phyloP scores from a whole-genome alignment of 2,888 invertebrate species.

The Macrostomum cliftonense region DNA sequence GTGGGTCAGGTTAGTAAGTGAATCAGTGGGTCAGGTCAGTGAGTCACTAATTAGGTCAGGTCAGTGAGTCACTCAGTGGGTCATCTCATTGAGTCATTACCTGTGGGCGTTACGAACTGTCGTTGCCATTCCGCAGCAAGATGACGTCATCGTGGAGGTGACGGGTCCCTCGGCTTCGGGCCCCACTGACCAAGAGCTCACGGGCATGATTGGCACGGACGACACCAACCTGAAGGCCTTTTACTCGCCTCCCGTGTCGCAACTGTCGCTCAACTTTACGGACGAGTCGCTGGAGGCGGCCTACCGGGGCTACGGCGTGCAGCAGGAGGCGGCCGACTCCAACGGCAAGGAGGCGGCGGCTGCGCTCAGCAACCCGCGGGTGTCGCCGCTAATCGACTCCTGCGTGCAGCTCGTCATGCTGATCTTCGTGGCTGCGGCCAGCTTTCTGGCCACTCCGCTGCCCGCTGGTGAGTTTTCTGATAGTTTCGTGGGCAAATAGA shows the following conservation, averaged over 20 bases:
- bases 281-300: slow-evolving; percentile 58
- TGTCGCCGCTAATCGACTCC: neutral
- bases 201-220: slow-evolving; percentile 5
- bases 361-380: neutral
- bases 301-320: slow-evolving; percentile 48
- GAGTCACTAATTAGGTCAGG: too few species aligned
- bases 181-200: neutral
- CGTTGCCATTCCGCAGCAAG: neutral
- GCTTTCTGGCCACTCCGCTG: too few species aligned
- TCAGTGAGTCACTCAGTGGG: too few species aligned
- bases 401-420: neutral
- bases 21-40: too few species aligned
- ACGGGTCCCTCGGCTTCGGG: neutral
- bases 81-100: too few species aligned
- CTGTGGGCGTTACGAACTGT: too few species aligned
- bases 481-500: too few species aligned
- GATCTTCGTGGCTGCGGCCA: too few species aligned
- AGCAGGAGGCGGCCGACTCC: neutral
- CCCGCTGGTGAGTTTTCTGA: too few species aligned
- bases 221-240: slow-evolving; percentile 23
- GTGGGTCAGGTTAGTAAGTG: too few species aligned
- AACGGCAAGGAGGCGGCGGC: neutral
- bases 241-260: slow-evolving; percentile 50
- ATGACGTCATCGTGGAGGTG: neutral
- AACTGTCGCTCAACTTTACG: slow-evolving; percentile 61